These are phyloP conservation scores for Tortrix viridana DNA, from an alignment of 2,888 invertebrate genomes.

Conservation along the genomic window DNA sequence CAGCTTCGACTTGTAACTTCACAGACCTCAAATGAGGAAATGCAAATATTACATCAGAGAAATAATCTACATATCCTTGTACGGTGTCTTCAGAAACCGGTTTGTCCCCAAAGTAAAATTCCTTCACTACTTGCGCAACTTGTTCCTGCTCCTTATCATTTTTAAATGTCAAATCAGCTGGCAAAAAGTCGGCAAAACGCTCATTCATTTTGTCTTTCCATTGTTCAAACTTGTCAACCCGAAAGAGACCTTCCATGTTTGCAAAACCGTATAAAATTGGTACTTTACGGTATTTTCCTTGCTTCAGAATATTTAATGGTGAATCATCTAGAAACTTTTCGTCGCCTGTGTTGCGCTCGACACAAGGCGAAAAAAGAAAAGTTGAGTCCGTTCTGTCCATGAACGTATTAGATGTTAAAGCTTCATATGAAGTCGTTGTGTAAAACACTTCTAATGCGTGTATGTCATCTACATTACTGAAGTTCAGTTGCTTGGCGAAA, in stretches of 20 bases:
- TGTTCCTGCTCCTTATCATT: constrained; percentile 48
- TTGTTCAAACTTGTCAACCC: constrained; percentile 46
- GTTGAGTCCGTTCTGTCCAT: constrained; percentile 20
- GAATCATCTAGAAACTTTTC: constrained; percentile 53
- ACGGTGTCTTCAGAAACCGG: constrained; percentile 46
- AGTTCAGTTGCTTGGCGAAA: constrained; percentile 51
- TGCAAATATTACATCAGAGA: constrained; percentile 61
- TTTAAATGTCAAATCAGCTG: constrained; percentile 57
- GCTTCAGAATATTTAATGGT: constrained; percentile 53
- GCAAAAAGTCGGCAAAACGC: constrained; percentile 61
- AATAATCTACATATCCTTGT: constrained; percentile 53
- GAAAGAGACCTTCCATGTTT: constrained; percentile 54
- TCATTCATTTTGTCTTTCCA: constrained; percentile 57
- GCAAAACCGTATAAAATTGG: constrained; percentile 57
- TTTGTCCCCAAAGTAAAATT: constrained; percentile 58
- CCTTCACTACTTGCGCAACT: constrained; percentile 49
- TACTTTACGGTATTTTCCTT: constrained; percentile 46
- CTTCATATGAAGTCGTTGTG: constrained; percentile 48
- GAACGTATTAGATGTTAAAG: constrained; percentile 42
- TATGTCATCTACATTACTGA: constrained; percentile 50
- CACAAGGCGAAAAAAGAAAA: constrained; percentile 45
- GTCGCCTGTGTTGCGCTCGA: constrained; percentile 46
- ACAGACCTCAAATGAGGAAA: constrained; percentile 51
- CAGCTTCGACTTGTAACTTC: constrained; percentile 48
- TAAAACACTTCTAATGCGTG: constrained; percentile 57